phyloP scores from a whole-genome alignment of 2,113 vertebrate genomes.

The Cottus gobio region DNA sequence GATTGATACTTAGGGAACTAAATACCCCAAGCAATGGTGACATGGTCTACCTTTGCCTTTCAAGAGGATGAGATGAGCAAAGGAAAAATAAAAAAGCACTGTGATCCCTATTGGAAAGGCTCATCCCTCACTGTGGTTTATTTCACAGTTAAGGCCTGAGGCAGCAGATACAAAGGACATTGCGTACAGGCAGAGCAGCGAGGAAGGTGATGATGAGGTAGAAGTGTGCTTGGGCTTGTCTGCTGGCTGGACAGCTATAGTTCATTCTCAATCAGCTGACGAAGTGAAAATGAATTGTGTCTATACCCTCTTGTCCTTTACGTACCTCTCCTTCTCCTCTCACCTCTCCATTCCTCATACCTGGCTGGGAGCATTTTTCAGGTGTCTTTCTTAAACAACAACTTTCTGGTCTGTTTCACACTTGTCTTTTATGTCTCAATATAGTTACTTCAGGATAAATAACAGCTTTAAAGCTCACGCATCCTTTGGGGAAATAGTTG shows the following conservation, averaged over 20 bases:
- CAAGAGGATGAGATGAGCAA: not conserved
- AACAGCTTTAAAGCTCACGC: not conserved
- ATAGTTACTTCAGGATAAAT: not conserved
- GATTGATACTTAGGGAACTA: too few relatives aligned
- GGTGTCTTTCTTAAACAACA: conserved; percentile 36
- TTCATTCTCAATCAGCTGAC: conserved; percentile 63
- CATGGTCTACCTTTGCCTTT: conserved; percentile 1
- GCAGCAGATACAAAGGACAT: conserved; percentile 61
- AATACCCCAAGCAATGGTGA: not conserved
- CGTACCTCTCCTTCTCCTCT: conserved; percentile 13
- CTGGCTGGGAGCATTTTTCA: conserved; percentile 61
- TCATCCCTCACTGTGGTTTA: conserved; percentile 31
- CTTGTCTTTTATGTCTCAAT: not conserved
- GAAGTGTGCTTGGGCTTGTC: conserved; percentile 46
- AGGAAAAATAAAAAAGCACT: not conserved
- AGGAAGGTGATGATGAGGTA: conserved; percentile 45
- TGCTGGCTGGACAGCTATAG: conserved; percentile 41
- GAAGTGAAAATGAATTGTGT: conserved; percentile 41
- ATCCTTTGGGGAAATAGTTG: not conserved
- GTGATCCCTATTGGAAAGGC: not conserved
- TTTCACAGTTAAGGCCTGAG: conserved; percentile 55
- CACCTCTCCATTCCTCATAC: conserved; percentile 2
- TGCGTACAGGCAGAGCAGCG: conserved; percentile 30
- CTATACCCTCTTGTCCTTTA: conserved; percentile 33
- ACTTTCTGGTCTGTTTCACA: conserved; percentile 8